A percentile compares a stretch with the other conserved stretches of the same genome.
phyloP scores from a whole-genome alignment of 2,113 vertebrate genomes.

The Mirza zaza region DNA sequence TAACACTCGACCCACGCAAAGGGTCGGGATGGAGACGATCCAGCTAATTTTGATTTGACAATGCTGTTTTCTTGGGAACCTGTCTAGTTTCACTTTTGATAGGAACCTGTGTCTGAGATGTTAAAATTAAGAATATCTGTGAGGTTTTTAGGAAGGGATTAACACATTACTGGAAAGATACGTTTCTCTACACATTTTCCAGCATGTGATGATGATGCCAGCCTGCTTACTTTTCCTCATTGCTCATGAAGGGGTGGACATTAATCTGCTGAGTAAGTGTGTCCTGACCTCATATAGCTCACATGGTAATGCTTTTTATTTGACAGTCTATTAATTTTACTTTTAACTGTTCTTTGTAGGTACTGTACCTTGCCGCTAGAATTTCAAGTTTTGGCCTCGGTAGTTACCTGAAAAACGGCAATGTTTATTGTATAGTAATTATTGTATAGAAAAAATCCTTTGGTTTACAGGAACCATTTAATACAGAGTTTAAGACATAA shows the following conservation, averaged over 20 bases:
- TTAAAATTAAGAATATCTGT: not conserved
- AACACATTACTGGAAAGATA: not conserved
- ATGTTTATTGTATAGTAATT: not conserved
- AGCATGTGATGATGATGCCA: accelerated
- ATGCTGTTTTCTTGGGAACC: not conserved
- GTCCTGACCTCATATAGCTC: not conserved
- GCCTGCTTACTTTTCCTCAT: accelerated
- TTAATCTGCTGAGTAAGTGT: not conserved
- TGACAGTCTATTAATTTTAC: not conserved
- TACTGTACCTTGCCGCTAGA: not conserved
- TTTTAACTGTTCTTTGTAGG: not conserved
- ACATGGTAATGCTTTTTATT: not conserved
- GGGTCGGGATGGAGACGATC: accelerated
- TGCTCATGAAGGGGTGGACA: accelerated
- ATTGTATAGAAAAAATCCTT: not conserved
- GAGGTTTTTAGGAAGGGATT: not conserved
- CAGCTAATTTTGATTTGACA: too few relatives aligned
- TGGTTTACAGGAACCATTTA: not conserved
- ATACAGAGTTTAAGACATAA: not conserved
- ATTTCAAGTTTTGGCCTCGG: not conserved
- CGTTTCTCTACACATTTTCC: not conserved
- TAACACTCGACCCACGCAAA: accelerated
- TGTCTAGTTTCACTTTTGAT: not conserved
- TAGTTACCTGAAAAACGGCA: not conserved
- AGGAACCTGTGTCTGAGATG: not conserved